Base-by-base conservation (phyloP, 2,888 invertebrate genomes). In the Scaptomyza polygonia region DNA sequence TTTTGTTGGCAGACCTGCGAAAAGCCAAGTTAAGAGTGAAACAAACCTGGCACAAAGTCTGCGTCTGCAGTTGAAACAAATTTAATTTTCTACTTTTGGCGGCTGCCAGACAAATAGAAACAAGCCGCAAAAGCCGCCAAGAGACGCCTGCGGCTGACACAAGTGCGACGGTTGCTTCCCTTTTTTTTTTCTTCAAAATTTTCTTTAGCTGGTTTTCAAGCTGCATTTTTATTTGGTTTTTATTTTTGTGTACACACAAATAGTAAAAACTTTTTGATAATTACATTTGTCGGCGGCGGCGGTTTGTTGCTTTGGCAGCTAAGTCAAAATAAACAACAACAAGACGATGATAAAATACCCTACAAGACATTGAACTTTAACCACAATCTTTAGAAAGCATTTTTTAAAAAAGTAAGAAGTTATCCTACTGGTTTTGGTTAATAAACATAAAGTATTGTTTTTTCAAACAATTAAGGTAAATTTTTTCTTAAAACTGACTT, bases 61-160 rank as follows among this genome's bases (percentile, higher is more conserved):
- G 39, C 39, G 82, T 79, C 82, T 82, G 82, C 81, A 81, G 78
- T 81, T 81, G 82, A 84, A 82, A 81, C 63, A 78, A 84, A 84
- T 84, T 84, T 84, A 84, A 84, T 84, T 84, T 83, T 84, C 79
- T 79, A 79, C 80, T 85, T 83, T 85, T 67, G 64, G 82, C 65
- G 70, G 68, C 77, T 80, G 77, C 77, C 80, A 83, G 71, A 80
- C 82, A 82, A 70, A 69, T 51, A 69, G 81, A 66, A 81, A 81
- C 72, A 79, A 79, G 72, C 81, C 81, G 69, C 80, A 83, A 74
- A 74, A 63, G 59, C 73, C 64, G 55, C 48, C 70, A 57, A 43
- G 51, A 63, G 67, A 59, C 56, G 73, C 73, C 73, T 74, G 73
- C 59, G 73, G 73, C 73, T 71, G 73, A 74, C 74, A 67, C 65